These are phyloP conservation scores for Philonicus albiceps DNA, from an alignment of 2,888 invertebrate species.

Conservation along the genomic window DNA sequence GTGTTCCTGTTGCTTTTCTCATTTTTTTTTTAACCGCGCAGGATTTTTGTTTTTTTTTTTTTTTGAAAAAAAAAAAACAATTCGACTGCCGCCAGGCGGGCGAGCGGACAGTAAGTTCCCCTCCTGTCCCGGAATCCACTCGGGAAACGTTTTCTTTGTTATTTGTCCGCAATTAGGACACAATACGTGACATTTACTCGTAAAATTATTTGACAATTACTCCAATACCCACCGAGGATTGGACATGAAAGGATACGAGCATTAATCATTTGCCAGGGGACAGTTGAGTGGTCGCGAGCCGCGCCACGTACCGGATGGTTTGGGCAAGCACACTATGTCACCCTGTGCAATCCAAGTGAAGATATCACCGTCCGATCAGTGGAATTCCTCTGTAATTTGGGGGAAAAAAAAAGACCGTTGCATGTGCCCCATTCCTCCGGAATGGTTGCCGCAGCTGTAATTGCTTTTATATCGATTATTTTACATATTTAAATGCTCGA, in stretches of 20 bases:
- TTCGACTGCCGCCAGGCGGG: not conserved
- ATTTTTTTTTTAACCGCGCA: not conserved
- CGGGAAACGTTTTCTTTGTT: constrained; percentile 15
- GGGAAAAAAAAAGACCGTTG: not conserved
- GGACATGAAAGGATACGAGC: not conserved
- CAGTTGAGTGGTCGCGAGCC: not conserved
- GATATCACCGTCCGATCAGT: constrained; percentile 12
- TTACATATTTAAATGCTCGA: constrained; percentile 1
- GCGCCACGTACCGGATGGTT: not conserved
- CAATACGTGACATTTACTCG: constrained; percentile 42
- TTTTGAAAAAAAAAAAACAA: not conserved
- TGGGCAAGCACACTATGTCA: not conserved
- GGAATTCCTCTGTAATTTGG: constrained; percentile 28
- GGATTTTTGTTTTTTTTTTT: not conserved
- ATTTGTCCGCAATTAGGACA: constrained; percentile 15
- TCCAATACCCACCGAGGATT: constrained; percentile 21
- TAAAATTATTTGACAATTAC: constrained; percentile 46
- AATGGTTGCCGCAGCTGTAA: not conserved
- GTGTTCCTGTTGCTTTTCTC: not conserved
- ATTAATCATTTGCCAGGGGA: constrained; percentile 6
- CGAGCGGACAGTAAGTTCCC: not conserved
- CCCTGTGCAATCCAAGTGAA: not conserved
- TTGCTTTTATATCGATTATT: constrained; percentile 36
- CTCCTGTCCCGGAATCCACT: not conserved
- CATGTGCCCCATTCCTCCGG: not conserved